Percentiles rank a stretch among this genome's conserved stretches.
Conservation (phyloP, 2,888 invertebrate genomes). For the Stenotaenia linearis region DNA sequence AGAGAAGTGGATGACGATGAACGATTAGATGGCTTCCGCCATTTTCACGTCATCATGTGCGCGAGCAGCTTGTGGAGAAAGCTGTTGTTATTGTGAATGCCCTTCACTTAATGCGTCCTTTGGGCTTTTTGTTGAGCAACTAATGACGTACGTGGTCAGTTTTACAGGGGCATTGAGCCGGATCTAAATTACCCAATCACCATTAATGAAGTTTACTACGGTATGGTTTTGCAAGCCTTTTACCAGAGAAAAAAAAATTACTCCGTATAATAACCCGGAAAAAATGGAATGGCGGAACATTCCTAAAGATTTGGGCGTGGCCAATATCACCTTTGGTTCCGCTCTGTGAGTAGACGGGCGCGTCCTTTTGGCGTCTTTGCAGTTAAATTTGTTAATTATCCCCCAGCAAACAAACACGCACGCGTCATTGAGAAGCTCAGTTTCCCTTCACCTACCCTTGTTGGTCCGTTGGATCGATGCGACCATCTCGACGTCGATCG, state of each 20-base stretch:
- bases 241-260: too few species aligned
- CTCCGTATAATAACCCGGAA: background rate
- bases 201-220: background rate
- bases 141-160: constrained; percentile 6
- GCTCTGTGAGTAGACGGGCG: background rate
- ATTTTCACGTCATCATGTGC: constrained; percentile 17
- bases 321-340: background rate
- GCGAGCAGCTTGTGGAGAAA: background rate
- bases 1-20: background rate
- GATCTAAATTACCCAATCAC: background rate
- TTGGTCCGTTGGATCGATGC: background rate
- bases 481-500: constrained; percentile 10
- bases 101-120: background rate
- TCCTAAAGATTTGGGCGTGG: constrained; percentile 3
- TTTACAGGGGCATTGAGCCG: background rate
- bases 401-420: constrained; percentile 14
- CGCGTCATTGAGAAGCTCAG: constrained; percentile 14
- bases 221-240: background rate
- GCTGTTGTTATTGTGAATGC: background rate
- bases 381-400: constrained; percentile 20
- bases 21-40: background rate
- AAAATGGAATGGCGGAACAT: background rate
- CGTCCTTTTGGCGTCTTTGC: constrained; percentile 24
- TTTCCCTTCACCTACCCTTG: background rate
- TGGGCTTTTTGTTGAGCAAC: background rate